Evolutionary conservation across 2,113 vertebrate genomes (phyloP).

Genomic region (Reinhardtius hippoglossoides): DNA sequence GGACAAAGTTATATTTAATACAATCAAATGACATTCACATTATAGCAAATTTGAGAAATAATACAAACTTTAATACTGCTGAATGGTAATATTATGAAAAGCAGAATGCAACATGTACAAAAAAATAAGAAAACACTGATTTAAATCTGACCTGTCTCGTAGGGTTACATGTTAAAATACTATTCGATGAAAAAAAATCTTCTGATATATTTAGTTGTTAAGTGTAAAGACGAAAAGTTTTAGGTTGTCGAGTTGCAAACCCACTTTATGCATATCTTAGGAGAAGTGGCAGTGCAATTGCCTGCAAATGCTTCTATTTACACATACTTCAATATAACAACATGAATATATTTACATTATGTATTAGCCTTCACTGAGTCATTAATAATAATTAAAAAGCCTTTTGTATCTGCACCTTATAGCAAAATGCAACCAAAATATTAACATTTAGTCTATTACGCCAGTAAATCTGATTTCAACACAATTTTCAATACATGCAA

Average conservation of each 20-base stretch:
- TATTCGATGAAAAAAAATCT: not conserved
- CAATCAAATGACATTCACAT: not conserved
- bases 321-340: not conserved
- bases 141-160: no score
- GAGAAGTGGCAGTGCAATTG: not conserved
- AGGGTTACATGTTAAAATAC: not conserved
- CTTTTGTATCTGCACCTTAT: not conserved
- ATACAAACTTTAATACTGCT: not conserved
- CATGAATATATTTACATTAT: slow-evolving; percentile 5
- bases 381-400: not conserved
- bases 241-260: not conserved
- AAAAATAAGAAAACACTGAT: not conserved
- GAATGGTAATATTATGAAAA: not conserved
- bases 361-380: not conserved
- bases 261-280: not conserved
- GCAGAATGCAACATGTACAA: slow-evolving; percentile 14
- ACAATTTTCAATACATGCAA: not conserved
- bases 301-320: slow-evolving; percentile 5
- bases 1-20: not conserved
- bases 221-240: not conserved
- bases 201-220: not conserved
- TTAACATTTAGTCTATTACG: not conserved
- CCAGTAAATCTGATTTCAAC: not conserved
- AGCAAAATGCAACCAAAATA: not conserved
- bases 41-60: not conserved